Evolutionary conservation across 2,888 invertebrate genomes (phyloP).

Genomic region (Melipona beecheii): DNA sequence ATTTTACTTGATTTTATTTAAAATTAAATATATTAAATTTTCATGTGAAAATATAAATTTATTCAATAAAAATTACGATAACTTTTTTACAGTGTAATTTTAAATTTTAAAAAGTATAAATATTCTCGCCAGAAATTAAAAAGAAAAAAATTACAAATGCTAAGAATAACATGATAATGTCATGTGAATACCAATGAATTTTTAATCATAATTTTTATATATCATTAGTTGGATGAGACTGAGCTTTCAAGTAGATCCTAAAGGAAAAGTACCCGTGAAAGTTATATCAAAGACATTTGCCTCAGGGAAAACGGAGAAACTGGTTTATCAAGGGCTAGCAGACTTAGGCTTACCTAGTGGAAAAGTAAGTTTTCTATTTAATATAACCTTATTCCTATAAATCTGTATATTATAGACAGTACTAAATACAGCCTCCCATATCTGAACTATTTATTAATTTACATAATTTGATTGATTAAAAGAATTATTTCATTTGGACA

Average conservation of each 20-base stretch:
- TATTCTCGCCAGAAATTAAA: too few species aligned
- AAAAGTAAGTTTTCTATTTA: constrained; percentile 72
- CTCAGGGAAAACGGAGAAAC: constrained; percentile 89
- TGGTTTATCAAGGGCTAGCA: constrained; percentile 88
- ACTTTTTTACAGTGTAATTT: too few species aligned
- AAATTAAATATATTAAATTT: too few species aligned
- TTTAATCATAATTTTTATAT: background rate
- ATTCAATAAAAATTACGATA: too few species aligned
- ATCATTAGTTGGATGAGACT: constrained; percentile 88
- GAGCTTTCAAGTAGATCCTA: constrained; percentile 87
- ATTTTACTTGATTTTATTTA: too few species aligned
- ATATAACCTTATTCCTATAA: background rate
- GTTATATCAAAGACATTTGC: constrained; percentile 89
- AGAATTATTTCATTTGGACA: too few species aligned
- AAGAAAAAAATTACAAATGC: too few species aligned
- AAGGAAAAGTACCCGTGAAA: constrained; percentile 88
- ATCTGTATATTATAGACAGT: background rate
- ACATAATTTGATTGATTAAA: too few species aligned
- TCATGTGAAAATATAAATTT: too few species aligned
- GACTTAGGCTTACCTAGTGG: constrained; percentile 87
- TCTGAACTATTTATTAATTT: too few species aligned
- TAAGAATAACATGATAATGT: background rate
- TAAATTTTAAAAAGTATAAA: too few species aligned
- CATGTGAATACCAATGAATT: background rate
- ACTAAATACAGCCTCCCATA: background rate